phyloP scores from a whole-genome alignment of 2,888 invertebrate species.

The Iphiclides podalirius region DNA sequence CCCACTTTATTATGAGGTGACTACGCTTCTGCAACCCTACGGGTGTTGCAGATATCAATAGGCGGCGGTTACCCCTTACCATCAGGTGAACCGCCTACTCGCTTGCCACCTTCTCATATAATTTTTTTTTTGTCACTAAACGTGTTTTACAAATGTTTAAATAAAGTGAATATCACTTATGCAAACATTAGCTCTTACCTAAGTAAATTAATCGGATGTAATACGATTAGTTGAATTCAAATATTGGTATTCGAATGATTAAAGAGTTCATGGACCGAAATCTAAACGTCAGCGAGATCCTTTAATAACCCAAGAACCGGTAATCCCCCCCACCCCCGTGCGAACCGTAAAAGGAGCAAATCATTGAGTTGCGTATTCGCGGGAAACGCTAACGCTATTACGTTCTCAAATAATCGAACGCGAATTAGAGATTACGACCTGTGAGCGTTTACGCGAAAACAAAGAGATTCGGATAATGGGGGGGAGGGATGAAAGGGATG shows the following conservation, averaged over 20 bases:
- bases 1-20: no score
- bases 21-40: no score
- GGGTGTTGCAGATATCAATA: no score
- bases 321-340: not conserved
- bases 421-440: constrained; percentile 32
- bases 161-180: no score
- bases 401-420: constrained; percentile 30
- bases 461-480: constrained; percentile 37
- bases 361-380: not conserved
- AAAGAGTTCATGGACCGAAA: not conserved
- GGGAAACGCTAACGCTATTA: constrained; percentile 19
- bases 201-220: no score
- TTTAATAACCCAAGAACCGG: constrained; percentile 25
- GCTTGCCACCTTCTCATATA: no score
- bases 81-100: no score
- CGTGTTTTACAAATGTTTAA: no score
- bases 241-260: not conserved
- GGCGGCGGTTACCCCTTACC: no score
- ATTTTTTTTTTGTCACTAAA: no score
- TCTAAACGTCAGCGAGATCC: constrained; percentile 2
- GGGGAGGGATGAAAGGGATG: constrained; percentile 31
- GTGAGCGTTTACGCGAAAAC: constrained; percentile 36
- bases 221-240: no score
- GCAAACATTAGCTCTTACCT: no score
- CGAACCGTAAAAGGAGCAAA: not conserved